Evolutionary conservation across 2,888 invertebrate genomes (phyloP).

Genomic region (Pachliopta kotzebuea): DNA sequence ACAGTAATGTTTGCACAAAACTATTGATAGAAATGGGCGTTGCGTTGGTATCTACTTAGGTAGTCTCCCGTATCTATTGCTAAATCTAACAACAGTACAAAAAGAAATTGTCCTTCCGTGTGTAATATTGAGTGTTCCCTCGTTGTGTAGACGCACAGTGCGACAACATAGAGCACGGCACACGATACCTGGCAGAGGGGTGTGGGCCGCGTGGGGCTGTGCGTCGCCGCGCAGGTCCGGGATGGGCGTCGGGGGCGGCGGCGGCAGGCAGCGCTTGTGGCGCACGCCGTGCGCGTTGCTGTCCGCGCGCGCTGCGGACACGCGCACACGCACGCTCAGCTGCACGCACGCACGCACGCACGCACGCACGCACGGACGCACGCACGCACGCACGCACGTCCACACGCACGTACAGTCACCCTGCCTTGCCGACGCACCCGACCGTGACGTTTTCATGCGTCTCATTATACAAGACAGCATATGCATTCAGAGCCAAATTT

Average conservation of each 20-base stretch:
- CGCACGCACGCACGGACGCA: conserved; percentile 30
- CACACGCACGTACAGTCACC: conserved; percentile 32
- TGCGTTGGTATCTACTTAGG: too few relatives aligned
- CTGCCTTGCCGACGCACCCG: conserved; percentile 35
- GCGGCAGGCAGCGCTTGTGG: conserved; percentile 90
- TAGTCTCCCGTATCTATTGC: too few relatives aligned
- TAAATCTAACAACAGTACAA: not conserved
- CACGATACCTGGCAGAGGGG: conserved; percentile 40
- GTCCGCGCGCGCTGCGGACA: conserved; percentile 77
- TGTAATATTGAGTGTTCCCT: not conserved
- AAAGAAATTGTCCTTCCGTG: conserved; percentile 4
- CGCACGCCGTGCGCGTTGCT: conserved; percentile 93
- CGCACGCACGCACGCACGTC: conserved; percentile 31
- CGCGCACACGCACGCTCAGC: conserved; percentile 50
- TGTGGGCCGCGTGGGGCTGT: too few relatives aligned
- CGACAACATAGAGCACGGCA: conserved; percentile 24
- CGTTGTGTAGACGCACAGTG: conserved; percentile 4
- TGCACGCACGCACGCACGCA: conserved; percentile 34
- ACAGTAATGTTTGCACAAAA: too few relatives aligned
- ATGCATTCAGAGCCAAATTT: conserved; percentile 9
- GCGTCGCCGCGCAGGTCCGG: conserved; percentile 90
- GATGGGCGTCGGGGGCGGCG: conserved; percentile 90
- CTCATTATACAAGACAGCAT: not conserved
- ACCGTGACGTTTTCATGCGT: conserved; percentile 4
- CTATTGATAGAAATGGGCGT: too few relatives aligned